Evolutionary conservation across 2,888 invertebrate genomes (phyloP).

Genomic region (Thymelicus acteon): DNA sequence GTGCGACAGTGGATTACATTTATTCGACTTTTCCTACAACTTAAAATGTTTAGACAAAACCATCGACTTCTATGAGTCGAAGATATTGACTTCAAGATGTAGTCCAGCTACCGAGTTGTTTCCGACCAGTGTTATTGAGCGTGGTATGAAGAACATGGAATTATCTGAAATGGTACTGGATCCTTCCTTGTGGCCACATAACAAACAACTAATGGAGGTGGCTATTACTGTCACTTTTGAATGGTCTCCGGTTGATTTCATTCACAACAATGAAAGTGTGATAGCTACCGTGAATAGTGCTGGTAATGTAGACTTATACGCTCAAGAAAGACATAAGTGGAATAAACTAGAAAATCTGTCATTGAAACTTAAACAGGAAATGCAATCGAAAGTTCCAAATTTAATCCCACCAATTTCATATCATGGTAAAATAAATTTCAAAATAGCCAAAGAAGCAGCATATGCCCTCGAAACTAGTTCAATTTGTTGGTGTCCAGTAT

Average conservation of each 20-base stretch:
- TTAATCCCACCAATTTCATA: conserved; percentile 12
- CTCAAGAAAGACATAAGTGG: conserved; percentile 52
- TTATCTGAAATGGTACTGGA: conserved; percentile 66
- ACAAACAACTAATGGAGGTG: conserved; percentile 60
- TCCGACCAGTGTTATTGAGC: conserved; percentile 50
- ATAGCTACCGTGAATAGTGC: conserved; percentile 68
- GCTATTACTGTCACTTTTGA: conserved; percentile 53
- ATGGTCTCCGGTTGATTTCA: conserved; percentile 64
- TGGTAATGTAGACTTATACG: conserved; percentile 65
- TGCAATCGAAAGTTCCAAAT: conserved; percentile 1
- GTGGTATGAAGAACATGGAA: conserved; percentile 59
- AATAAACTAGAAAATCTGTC: conserved; percentile 57
- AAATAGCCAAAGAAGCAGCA: conserved; percentile 56
- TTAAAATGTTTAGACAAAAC: conserved; percentile 62
- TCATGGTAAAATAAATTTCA: conserved; percentile 46
- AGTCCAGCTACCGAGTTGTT: conserved; percentile 61
- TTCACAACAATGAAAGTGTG: conserved; percentile 52
- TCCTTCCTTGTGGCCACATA: conserved; percentile 70
- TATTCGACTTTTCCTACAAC: conserved; percentile 62
- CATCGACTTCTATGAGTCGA: conserved; percentile 58
- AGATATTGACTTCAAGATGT: conserved; percentile 54
- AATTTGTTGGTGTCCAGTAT: conserved; percentile 62
- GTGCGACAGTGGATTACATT: conserved; percentile 61
- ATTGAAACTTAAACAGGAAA: conserved; percentile 37
- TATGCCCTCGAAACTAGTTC: conserved; percentile 58